Percentiles rank a stretch among this genome's conserved stretches.
Evolutionary conservation across 2,888 invertebrate genomes (phyloP).

Genomic region (Yponomeuta cagnagella): DNA sequence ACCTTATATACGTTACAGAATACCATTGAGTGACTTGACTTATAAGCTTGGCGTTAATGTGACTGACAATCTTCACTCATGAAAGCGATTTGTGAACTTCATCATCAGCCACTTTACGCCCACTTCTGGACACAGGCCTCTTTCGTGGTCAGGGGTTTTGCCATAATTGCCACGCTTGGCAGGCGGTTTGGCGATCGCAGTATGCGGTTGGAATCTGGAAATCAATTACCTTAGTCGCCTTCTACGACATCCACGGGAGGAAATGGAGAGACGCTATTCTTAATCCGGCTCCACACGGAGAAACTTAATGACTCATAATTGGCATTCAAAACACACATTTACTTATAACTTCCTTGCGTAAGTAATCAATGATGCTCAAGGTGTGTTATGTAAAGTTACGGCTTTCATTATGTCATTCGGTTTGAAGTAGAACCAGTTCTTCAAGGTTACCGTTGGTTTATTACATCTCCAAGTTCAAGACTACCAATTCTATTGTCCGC

Average conservation of each 20-base stretch:
- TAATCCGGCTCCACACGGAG: too few species aligned
- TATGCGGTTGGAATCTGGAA: too few species aligned
- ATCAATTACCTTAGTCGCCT: too few species aligned
- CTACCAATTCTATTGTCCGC: neutral
- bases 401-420: neutral
- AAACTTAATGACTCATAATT: neutral
- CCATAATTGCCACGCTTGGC: too few species aligned
- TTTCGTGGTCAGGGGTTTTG: neutral
- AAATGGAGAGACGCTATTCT: too few species aligned
- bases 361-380: neutral
- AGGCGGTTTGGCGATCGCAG: too few species aligned
- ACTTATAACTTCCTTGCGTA: neutral
- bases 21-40: neutral
- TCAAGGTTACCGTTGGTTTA: neutral
- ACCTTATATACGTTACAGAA: neutral
- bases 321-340: neutral
- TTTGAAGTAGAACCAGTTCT: neutral
- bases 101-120: too few species aligned
- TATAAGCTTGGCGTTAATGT: neutral
- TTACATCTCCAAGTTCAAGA: slow-evolving; percentile 8
- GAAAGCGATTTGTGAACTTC: neutral
- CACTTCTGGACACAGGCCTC: neutral
- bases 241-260: too few species aligned
- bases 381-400: neutral
- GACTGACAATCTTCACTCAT: neutral